Evolutionary conservation across 2,113 vertebrate genomes (phyloP).

Genomic region (Ondatra zibethicus): DNA sequence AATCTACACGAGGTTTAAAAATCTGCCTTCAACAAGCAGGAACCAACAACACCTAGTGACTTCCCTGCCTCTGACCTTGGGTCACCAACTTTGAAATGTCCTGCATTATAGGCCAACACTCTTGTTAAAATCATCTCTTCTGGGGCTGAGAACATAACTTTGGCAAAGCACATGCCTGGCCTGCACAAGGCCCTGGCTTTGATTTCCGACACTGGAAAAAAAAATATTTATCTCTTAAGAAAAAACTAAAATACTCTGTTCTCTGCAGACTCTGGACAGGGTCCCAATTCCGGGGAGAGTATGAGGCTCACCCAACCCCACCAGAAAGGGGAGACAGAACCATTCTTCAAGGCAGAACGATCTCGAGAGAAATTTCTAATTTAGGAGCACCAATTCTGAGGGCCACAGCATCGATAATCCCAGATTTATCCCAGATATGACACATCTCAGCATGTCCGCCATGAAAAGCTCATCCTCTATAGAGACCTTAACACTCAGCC

Average conservation of each 20-base stretch:
- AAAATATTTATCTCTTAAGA: background rate
- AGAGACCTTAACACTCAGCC: background rate
- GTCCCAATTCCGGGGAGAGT: background rate
- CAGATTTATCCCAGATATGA: background rate
- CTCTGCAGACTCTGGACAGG: background rate
- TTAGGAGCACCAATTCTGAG: background rate
- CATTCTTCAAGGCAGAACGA: background rate
- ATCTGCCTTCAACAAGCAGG: background rate
- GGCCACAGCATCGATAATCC: background rate
- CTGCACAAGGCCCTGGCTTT: background rate
- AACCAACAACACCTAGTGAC: too few relatives aligned
- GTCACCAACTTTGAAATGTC: background rate
- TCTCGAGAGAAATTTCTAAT: background rate
- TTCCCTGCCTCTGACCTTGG: background rate
- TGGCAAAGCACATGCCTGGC: background rate
- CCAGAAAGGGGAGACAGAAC: background rate
- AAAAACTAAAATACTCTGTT: background rate
- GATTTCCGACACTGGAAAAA: background rate
- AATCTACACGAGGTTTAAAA: slow-evolving; percentile 48
- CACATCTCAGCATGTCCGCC: background rate
- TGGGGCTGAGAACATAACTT: background rate
- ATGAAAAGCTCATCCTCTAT: background rate
- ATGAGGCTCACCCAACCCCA: too few relatives aligned
- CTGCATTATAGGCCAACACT: background rate
- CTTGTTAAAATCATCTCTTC: background rate